Evolutionary conservation across 1,140 invertebrate genomes (phyloP).

Genomic region (Helicoverpa armigera): DNA sequence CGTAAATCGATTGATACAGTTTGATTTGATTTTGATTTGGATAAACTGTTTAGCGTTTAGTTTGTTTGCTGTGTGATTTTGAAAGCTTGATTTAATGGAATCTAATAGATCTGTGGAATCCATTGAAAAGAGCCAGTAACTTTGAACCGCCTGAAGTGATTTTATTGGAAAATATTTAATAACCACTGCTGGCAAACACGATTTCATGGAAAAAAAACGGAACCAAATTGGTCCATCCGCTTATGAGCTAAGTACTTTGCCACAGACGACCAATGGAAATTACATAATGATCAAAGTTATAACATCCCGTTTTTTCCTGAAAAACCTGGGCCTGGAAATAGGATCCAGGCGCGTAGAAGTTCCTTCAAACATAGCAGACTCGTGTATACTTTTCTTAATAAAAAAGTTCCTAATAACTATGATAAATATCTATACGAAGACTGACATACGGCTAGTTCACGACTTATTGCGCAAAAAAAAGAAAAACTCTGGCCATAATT

Average conservation of each 20-base stretch:
- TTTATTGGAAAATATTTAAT: too few relatives aligned
- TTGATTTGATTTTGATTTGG: slow-evolving; percentile 31
- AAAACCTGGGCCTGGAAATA: too few relatives aligned
- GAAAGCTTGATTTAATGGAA: not conserved
- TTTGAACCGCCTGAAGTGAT: too few relatives aligned
- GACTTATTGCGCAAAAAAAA: not conserved
- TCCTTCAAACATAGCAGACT: not conserved
- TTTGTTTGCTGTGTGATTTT: slow-evolving; percentile 3
- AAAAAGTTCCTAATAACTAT: not conserved
- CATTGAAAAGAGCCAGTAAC: too few relatives aligned
- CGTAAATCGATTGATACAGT: slow-evolving; percentile 38
- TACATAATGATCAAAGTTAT: too few relatives aligned
- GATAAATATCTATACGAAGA: not conserved
- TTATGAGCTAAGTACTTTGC: too few relatives aligned
- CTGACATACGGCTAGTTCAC: not conserved
- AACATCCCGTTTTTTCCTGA: too few relatives aligned
- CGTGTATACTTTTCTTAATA: not conserved
- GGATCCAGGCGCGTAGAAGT: not conserved
- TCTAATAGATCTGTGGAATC: not conserved
- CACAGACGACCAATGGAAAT: too few relatives aligned
- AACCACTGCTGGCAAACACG: too few relatives aligned
- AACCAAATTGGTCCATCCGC: too few relatives aligned
- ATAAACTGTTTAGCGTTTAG: slow-evolving; percentile 23
- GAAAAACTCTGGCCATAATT: slow-evolving; percentile 26
- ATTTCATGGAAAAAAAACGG: too few relatives aligned